These are phyloP conservation scores for Rhinolophus ferrumequinum DNA, from an alignment of 2,113 vertebrate species.

Conservation along the genomic window DNA sequence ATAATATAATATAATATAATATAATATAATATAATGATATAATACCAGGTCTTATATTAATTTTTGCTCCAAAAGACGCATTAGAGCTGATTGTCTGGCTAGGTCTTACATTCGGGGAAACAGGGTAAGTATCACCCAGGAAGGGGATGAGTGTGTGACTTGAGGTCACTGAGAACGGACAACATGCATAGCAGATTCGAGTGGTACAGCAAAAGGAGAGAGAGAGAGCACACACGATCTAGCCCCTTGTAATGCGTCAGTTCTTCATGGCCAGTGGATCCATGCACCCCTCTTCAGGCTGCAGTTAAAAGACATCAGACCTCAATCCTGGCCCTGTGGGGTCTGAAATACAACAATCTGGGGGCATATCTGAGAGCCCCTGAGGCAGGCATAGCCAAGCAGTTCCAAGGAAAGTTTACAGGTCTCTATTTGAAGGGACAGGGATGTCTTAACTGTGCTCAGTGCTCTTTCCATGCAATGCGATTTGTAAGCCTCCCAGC, in stretches of 20 bases:
- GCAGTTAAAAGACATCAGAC: background rate
- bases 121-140: background rate
- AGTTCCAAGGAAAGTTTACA: background rate
- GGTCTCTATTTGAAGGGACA: background rate
- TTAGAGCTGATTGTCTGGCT: too few relatives aligned
- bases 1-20: too few relatives aligned
- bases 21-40: too few relatives aligned
- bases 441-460: background rate
- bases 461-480: background rate
- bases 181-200: too few relatives aligned
- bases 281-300: background rate
- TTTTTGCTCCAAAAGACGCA: too few relatives aligned
- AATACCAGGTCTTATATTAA: too few relatives aligned
- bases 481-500: background rate
- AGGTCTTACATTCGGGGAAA: too few relatives aligned
- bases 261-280: background rate
- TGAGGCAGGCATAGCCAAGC: background rate
- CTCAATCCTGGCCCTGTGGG: fast-evolving
- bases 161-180: background rate
- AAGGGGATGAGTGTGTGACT: background rate
- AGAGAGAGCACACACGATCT: fast-evolving
- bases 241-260: background rate
- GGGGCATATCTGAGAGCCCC: background rate
- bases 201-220: background rate
- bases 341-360: background rate